These are phyloP conservation scores for Chloromyia formosa DNA, from an alignment of 2,888 invertebrate genomes.

Conservation along the genomic window DNA sequence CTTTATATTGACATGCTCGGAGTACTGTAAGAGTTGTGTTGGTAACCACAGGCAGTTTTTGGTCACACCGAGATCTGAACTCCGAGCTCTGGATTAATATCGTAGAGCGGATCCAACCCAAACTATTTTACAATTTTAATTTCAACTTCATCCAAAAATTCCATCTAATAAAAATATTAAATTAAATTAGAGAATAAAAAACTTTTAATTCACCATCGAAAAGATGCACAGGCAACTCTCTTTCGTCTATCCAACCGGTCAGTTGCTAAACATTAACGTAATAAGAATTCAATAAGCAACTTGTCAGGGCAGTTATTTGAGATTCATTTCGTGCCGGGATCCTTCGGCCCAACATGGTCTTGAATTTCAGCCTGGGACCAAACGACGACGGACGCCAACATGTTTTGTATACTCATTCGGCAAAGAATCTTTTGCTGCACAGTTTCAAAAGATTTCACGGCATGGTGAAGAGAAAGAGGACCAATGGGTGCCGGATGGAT, in stretches of 20 bases:
- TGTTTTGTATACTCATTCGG: neutral
- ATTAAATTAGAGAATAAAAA: no score
- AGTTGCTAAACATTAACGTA: slow-evolving; percentile 4
- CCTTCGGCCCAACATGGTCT: slow-evolving; percentile 7
- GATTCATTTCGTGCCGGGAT: slow-evolving; percentile 27
- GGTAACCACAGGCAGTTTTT: no score
- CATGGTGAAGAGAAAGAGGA: neutral
- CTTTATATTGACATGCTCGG: no score
- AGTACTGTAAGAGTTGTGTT: no score
- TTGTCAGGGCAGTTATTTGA: slow-evolving; percentile 36
- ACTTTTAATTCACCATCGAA: no score
- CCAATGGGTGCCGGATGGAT: neutral
- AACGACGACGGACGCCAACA: neutral
- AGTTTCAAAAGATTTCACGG: neutral
- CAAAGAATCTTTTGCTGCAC: neutral
- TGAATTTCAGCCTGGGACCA: neutral
- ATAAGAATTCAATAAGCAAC: slow-evolving; percentile 37
- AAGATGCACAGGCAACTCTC: no score
- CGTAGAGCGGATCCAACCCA: no score
- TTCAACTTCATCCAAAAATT: no score
- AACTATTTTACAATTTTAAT: no score
- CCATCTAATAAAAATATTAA: no score
- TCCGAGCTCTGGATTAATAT: no score
- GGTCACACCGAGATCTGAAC: no score
- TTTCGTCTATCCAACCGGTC: neutral